A percentile compares a stretch with the other conserved stretches of the same genome.
These are phyloP conservation scores for Drosophila leonis DNA, from an alignment of 2,888 invertebrate species.

Conservation along the genomic window DNA sequence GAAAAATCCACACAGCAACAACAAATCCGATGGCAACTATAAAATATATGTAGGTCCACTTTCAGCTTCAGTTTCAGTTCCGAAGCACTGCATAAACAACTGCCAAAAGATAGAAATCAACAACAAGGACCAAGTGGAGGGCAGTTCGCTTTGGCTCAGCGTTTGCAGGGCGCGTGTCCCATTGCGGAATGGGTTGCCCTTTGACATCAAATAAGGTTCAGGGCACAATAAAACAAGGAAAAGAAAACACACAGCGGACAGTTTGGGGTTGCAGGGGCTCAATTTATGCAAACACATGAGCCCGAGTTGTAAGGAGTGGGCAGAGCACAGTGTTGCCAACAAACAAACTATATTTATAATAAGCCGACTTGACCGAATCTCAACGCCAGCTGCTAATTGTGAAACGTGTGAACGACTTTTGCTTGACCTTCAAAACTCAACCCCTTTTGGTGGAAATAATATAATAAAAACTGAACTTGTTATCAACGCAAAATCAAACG, in stretches of 20 bases:
- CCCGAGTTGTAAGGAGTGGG: not conserved
- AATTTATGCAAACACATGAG: slow-evolving; percentile 59
- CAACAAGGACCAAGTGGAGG: slow-evolving; percentile 19
- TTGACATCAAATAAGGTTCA: slow-evolving; percentile 54
- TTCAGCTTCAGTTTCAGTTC: slow-evolving; percentile 12
- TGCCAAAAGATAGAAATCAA: slow-evolving; percentile 51
- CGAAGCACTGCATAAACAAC: slow-evolving; percentile 68
- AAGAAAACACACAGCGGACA: not conserved
- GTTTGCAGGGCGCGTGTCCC: slow-evolving; percentile 69
- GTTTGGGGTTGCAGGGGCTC: slow-evolving; percentile 44
- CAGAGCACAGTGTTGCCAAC: not conserved
- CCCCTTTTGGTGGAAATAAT: not conserved
- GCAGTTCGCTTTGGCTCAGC: slow-evolving; percentile 13
- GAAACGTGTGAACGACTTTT: slow-evolving; percentile 76
- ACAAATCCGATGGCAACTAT: slow-evolving; percentile 68
- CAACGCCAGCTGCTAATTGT: slow-evolving; percentile 76
- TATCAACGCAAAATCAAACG: slow-evolving; percentile 70
- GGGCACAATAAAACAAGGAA: slow-evolving; percentile 31
- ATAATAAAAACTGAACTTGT: slow-evolving; percentile 66
- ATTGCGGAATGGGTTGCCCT: slow-evolving; percentile 61
- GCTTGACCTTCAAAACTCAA: slow-evolving; percentile 65
- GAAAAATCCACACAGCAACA: slow-evolving; percentile 55
- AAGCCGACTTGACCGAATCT: slow-evolving; percentile 36
- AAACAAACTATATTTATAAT: slow-evolving; percentile 25
- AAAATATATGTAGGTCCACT: slow-evolving; percentile 59